These are phyloP conservation scores for Gambusia yucatana DNA, from an alignment of 2,797 vertebrate genomes.

Conservation along the genomic window DNA sequence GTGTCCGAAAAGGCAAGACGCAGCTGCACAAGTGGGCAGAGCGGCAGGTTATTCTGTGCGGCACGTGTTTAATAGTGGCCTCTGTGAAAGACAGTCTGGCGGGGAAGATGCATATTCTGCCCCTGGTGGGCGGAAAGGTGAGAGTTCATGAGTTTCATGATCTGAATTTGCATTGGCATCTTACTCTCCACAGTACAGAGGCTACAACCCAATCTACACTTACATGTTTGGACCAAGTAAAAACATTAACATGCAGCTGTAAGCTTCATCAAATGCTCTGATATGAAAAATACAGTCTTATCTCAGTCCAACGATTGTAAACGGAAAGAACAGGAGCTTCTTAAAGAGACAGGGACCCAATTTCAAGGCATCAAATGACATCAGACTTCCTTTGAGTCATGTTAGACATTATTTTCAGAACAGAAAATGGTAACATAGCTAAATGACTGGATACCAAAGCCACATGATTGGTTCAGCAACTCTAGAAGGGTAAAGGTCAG, in stretches of 20 bases:
- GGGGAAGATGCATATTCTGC: constrained; percentile 97
- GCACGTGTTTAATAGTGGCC: constrained; percentile 95
- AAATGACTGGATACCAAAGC: background rate
- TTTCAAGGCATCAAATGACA: no score
- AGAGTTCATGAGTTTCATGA: constrained; percentile 46
- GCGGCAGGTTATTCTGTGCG: constrained; percentile 93
- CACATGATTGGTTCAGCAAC: background rate
- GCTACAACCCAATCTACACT: background rate
- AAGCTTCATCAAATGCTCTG: background rate
- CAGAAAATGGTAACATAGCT: no score
- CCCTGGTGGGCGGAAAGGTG: constrained; percentile 96
- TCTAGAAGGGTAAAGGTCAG: background rate
- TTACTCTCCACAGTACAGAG: constrained; percentile 13
- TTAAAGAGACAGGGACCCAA: no score
- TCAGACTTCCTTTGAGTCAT: no score
- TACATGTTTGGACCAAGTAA: background rate
- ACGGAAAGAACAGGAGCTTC: no score
- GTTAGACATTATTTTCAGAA: no score
- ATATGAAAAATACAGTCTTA: background rate
- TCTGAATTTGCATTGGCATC: constrained; percentile 18
- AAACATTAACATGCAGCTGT: background rate
- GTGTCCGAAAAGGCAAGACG: constrained; percentile 93
- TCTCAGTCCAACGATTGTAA: no score
- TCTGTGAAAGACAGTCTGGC: constrained; percentile 96
- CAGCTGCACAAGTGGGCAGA: constrained; percentile 99